Percentiles rank a stretch among this genome's conserved stretches.
These are phyloP conservation scores for Pao palembangensis DNA, from an alignment of 2,113 vertebrate species.

Conservation along the genomic window DNA sequence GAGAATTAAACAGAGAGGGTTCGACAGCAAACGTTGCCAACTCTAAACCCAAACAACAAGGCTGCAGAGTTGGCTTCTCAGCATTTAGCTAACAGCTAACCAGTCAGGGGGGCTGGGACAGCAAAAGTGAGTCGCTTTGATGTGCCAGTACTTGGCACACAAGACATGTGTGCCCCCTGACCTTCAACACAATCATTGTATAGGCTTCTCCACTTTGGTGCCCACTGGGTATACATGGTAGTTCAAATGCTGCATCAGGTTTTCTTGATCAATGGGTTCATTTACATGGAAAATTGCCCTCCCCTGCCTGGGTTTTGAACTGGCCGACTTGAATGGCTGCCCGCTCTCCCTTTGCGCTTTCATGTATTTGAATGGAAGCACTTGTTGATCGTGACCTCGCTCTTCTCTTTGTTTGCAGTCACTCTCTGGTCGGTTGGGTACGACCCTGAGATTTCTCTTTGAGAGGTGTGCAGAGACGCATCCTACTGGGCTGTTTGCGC, in stretches of 20 bases:
- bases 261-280: conserved; percentile 68
- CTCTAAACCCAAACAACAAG: conserved; percentile 34
- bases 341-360: conserved; percentile 66
- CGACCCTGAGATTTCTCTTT: conserved; percentile 55
- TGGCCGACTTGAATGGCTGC: conserved; percentile 65
- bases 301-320: conserved; percentile 65
- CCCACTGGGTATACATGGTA: conserved; percentile 64
- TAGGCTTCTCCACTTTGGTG: conserved; percentile 56
- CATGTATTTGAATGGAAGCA: conserved; percentile 72
- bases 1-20: conserved; percentile 32
- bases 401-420: conserved; percentile 71
- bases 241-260: conserved; percentile 63
- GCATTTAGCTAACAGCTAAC: background rate
- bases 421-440: conserved; percentile 56
- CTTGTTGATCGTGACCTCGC: conserved; percentile 73
- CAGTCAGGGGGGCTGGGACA: conserved; percentile 14
- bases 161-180: conserved; percentile 52
- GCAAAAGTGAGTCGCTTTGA: conserved; percentile 45
- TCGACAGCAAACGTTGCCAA: conserved; percentile 37
- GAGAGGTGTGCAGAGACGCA: conserved; percentile 35
- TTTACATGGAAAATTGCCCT: conserved; percentile 71
- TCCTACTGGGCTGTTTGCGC: conserved; percentile 31
- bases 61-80: conserved; percentile 11
- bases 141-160: conserved; percentile 53
- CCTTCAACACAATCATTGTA: conserved; percentile 58